Conservation (phyloP, 2,113 vertebrate genomes). For the Corapipo altera region DNA sequence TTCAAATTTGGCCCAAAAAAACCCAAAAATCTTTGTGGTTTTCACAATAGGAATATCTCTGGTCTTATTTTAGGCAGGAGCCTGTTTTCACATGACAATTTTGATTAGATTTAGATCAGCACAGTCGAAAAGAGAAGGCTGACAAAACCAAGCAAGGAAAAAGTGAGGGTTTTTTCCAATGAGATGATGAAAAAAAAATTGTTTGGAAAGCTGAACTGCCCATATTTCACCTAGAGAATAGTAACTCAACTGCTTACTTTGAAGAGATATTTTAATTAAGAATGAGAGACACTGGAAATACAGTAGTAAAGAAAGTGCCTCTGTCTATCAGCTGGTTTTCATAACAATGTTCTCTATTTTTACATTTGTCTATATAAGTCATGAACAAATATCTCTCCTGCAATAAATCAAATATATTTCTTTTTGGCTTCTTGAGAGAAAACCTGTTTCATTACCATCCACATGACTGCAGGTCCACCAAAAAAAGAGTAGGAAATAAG, state of each 20-base stretch:
- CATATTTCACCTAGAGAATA: neutral
- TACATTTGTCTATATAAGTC: neutral
- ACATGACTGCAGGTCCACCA: neutral
- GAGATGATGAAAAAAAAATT: neutral
- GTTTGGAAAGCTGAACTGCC: neutral
- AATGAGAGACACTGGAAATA: neutral
- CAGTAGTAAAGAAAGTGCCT: neutral
- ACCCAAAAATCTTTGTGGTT: neutral
- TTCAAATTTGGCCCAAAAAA: neutral
- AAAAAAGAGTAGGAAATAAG: neutral
- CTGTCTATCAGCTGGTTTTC: conserved; percentile 9
- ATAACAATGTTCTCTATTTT: neutral
- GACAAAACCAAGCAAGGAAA: neutral
- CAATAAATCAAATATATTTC: neutral
- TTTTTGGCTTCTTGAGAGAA: neutral
- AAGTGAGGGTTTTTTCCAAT: neutral
- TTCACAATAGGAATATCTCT: neutral
- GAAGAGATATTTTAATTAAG: neutral
- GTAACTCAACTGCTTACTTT: neutral
- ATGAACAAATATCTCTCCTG: neutral
- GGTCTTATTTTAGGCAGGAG: neutral
- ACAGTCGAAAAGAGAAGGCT: neutral
- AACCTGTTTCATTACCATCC: neutral
- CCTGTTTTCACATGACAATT: neutral
- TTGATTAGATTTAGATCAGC: neutral